phyloP scores from a whole-genome alignment of 2,113 vertebrate species.

The Sialia sialis region DNA sequence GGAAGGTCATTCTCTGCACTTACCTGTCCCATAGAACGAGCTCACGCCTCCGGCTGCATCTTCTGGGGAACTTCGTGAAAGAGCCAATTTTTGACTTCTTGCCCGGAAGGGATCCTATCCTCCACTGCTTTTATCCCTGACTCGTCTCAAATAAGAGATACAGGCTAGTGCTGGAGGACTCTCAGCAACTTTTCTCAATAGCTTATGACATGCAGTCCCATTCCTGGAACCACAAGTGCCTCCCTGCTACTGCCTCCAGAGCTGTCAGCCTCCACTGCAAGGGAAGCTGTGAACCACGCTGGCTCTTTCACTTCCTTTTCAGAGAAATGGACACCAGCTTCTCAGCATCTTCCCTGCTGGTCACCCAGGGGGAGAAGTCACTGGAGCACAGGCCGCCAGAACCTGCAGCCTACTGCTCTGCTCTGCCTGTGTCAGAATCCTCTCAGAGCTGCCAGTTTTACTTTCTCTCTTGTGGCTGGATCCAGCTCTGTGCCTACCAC shows the following conservation, averaged over 20 bases:
- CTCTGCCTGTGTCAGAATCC: not conserved
- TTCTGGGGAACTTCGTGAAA: not conserved
- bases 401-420: not conserved
- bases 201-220: not conserved
- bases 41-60: not conserved
- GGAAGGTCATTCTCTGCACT: not conserved
- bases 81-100: not conserved
- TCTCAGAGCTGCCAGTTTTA: not conserved
- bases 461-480: not conserved
- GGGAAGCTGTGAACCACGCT: not conserved
- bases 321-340: not conserved
- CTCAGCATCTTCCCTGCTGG: not conserved
- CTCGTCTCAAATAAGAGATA: not conserved
- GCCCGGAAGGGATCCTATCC: not conserved
- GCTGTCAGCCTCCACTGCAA: not conserved
- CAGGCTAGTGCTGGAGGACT: not conserved
- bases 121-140: not conserved
- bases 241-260: fast-evolving
- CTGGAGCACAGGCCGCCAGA: not conserved
- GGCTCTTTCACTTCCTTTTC: not conserved
- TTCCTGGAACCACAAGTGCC: not conserved
- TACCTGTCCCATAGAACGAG: not conserved
- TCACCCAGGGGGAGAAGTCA: not conserved
- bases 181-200: not conserved
- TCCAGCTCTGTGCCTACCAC: not conserved